Percentiles rank a stretch among this genome's conserved stretches.
Evolutionary conservation across 2,888 invertebrate species (phyloP).

Genomic region (Rhamphomyia laevipes): DNA sequence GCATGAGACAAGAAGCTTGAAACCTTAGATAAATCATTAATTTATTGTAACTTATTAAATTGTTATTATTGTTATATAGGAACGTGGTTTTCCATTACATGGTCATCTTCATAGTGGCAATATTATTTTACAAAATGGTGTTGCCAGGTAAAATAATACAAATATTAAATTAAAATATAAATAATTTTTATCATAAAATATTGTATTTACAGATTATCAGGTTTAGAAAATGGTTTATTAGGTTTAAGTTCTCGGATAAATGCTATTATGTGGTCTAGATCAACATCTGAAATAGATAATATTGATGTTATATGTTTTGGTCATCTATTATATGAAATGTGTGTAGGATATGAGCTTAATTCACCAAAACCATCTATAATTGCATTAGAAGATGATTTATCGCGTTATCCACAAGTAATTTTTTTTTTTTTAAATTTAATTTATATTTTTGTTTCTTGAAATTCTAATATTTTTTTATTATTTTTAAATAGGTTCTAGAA

Average conservation of each 20-base stretch:
- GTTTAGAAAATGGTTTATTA: constrained; percentile 73
- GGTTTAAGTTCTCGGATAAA: constrained; percentile 52
- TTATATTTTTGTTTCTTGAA: neutral
- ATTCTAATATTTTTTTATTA: constrained; percentile 1
- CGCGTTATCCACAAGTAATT: constrained; percentile 59
- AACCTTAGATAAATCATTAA: too few relatives aligned
- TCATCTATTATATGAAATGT: constrained; percentile 84
- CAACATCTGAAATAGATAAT: constrained; percentile 38
- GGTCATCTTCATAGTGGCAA: constrained; percentile 84
- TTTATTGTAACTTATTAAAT: too few relatives aligned
- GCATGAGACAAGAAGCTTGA: too few relatives aligned
- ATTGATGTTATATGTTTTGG: constrained; percentile 65
- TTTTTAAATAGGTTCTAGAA: constrained; percentile 51
- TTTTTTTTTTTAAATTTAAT: neutral
- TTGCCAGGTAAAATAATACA: constrained; percentile 54
- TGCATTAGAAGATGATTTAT: constrained; percentile 57
- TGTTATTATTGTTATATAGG: constrained; percentile 64
- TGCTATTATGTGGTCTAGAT: constrained; percentile 41
- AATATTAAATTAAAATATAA: neutral
- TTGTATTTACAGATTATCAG: constrained; percentile 53
- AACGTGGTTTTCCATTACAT: constrained; percentile 78
- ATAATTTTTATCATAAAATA: constrained; percentile 5
- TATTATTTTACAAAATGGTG: constrained; percentile 83
- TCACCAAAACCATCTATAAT: constrained; percentile 61
- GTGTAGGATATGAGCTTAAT: constrained; percentile 70